Conservation (phyloP, 2,888 invertebrate genomes). For the Volucella bombylans region DNA sequence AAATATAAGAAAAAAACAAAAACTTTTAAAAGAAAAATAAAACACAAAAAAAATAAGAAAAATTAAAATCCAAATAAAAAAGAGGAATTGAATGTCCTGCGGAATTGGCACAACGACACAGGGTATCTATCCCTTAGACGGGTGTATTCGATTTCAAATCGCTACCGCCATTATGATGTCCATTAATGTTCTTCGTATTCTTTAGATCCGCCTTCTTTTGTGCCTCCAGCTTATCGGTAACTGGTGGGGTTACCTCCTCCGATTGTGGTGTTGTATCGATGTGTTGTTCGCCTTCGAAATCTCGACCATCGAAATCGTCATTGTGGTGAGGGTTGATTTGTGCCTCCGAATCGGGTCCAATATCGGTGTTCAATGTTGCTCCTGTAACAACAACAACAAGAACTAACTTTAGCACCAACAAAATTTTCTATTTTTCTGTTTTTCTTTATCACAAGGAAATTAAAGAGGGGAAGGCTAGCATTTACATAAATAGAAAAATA, state of each 20-base stretch:
- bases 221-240: slow-evolving; percentile 81
- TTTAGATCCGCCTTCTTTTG: slow-evolving; percentile 81
- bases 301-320: slow-evolving; percentile 84
- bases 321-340: slow-evolving; percentile 86
- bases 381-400: slow-evolving; percentile 86
- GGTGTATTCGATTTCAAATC: slow-evolving; percentile 81
- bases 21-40: background rate
- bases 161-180: slow-evolving; percentile 78
- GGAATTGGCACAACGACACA: slow-evolving; percentile 65
- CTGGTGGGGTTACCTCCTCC: slow-evolving; percentile 81
- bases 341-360: slow-evolving; percentile 85
- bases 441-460: slow-evolving; percentile 25
- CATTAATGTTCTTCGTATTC: slow-evolving; percentile 79
- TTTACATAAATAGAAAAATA: slow-evolving; percentile 5
- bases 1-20: slow-evolving; percentile 6
- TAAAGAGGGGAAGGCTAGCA: background rate
- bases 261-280: slow-evolving; percentile 81
- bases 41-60: slow-evolving; percentile 1
- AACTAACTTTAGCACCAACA: slow-evolving; percentile 81
- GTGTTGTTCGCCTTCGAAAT: slow-evolving; percentile 81
- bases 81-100: slow-evolving; percentile 60
- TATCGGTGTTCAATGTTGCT: slow-evolving; percentile 85
- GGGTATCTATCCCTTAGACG: slow-evolving; percentile 76
- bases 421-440: background rate
- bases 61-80: slow-evolving; percentile 2